Conservation (phyloP, 2,113 vertebrate genomes). For the Riparia riparia region DNA sequence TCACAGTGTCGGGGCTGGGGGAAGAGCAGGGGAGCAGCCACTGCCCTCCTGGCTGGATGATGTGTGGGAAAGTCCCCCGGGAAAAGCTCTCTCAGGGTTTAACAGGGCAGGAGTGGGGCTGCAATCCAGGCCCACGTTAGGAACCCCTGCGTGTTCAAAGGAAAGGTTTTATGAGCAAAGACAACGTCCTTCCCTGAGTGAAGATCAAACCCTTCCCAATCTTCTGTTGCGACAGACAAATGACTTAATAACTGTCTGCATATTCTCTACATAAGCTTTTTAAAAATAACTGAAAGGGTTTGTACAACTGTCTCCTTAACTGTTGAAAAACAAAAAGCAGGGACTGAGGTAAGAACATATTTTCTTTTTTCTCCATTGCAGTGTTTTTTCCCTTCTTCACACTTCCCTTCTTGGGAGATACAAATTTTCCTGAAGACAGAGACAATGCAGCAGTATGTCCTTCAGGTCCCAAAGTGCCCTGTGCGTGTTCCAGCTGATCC, state of each 20-base stretch:
- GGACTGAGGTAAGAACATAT: neutral
- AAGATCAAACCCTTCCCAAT: constrained; percentile 48
- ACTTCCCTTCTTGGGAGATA: neutral
- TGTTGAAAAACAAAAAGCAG: neutral
- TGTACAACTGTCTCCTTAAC: neutral
- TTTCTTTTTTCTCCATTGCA: neutral
- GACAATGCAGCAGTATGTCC: neutral
- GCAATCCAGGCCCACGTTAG: neutral
- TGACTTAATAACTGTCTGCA: neutral
- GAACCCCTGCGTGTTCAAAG: neutral
- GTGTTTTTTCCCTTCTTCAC: neutral
- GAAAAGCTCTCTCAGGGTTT: neutral
- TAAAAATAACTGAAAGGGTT: neutral
- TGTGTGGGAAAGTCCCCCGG: neutral
- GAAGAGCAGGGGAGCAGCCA: neutral
- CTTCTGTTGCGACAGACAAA: constrained; percentile 9
- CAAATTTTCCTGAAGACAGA: neutral
- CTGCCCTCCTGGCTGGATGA: neutral
- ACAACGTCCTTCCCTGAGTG: neutral
- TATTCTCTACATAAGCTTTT: neutral
- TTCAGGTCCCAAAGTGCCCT: neutral
- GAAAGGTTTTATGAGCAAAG: neutral
- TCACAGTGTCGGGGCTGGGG: neutral
- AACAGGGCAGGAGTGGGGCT: neutral
- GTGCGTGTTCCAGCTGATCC: neutral